Evolutionary conservation across 1,140 invertebrate species (phyloP), one percentile per base, ranked within the genome.

Genomic region (Papilio polyxenes): DNA sequence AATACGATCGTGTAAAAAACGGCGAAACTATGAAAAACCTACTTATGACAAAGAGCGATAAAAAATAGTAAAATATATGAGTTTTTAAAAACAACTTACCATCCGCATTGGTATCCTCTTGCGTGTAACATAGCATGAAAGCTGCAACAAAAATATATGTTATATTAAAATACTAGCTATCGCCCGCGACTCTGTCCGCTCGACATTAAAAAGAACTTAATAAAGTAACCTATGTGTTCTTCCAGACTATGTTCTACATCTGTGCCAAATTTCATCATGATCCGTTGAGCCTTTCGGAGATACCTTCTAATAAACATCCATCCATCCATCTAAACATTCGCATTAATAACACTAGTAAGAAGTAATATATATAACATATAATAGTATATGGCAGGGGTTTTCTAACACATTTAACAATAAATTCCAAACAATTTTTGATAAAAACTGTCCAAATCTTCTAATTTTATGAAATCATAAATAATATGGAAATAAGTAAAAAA

Each of bases 51-150:
- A 88, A 92, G 87, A 93, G 92, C 92, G 87, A 86, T 87, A 87
- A 90, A 92, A 91, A 91, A 87, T 31, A 88, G 85, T 87, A 83
- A 90, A 89, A 85, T 85, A 90, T 86, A 88, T 82, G 88, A 76
- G 87, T 84, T 89, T 78, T 72, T 82, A 75, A 81, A 75, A 65
- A 81, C 51, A 82, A 95, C 96, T 96, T 97, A 98, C 97, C 97
- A 97, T 98, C 97, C 88, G 96, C 96, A 95, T 97, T 97, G 88
- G 97, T 96, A 95, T 98, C 97, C 95, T 98, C 97, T 95, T 98
- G 97, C 90, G 97, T 97, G 95, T 98, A 98, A 96, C 97, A 98
- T 95, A 98, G 96, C 97, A 98, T 98, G 96, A 98, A 98, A 95
- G 97, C 97, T 98, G 96, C 87, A 97, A 97, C 95, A 96, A 95